phyloP scores from a whole-genome alignment of 35 echinoderm and acorn worm genomes.

The Chiridota heheva region DNA sequence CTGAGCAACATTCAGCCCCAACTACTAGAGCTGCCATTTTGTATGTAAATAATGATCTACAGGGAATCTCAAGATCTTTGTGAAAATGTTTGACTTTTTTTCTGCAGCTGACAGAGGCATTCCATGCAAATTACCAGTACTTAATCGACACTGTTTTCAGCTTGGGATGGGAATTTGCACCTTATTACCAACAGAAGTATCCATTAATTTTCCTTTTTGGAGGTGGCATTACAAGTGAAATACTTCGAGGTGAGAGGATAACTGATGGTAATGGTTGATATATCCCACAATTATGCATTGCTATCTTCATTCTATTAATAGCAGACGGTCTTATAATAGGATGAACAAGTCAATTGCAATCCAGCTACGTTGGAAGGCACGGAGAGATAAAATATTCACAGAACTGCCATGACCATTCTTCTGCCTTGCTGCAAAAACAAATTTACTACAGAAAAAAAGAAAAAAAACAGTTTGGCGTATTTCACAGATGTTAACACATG shows the following conservation, averaged over 20 bases:
- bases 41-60: background rate
- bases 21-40: background rate
- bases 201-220: constrained; percentile 95
- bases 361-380: background rate
- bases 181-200: constrained; percentile 51
- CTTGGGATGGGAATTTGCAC: background rate
- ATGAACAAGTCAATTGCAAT: background rate
- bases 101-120: constrained; percentile 63
- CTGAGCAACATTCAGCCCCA: background rate
- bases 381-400: background rate
- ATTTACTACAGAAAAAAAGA: too few species aligned
- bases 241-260: constrained; percentile 59
- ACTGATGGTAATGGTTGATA: background rate
- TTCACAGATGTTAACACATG: too few species aligned
- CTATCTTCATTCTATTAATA: background rate
- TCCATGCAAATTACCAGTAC: constrained; percentile 84
- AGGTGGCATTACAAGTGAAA: constrained; percentile 63
- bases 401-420: background rate
- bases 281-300: background rate
- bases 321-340: background rate
- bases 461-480: too few species aligned
- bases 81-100: background rate
- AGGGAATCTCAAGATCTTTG: background rate
- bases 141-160: constrained; percentile 67
- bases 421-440: too few species aligned